Base-by-base conservation (phyloP, 2,888 invertebrate species). In the Drosophila putrida region DNA sequence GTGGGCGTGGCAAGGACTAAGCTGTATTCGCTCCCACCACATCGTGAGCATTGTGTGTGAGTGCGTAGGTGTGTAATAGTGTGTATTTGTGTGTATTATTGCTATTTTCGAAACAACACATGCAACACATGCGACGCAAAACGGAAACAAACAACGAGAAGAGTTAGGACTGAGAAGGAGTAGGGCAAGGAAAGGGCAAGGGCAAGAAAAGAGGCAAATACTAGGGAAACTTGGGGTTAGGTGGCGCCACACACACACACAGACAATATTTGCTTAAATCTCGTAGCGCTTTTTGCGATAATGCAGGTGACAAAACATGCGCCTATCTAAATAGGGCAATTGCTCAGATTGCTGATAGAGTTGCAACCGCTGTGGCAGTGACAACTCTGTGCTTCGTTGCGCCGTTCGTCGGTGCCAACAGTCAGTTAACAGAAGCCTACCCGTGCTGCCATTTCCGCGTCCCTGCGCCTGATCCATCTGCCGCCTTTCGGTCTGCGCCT, bases 1-100 rank as follows among this genome's bases (percentile, higher is more conserved):
- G 79, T 78, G 80, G 77, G 78, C 90, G 80, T 85, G 91, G 88
- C 92, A 91, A 91, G 90, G 92, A 92, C 91, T 91, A 91, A 91
- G 90, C 91, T 90, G 91, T 91, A 91, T 91, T 91, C 90, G 89
- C 89, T 91, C 78, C 80, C 82, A 75, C 27, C 63, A 38, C 33
- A 62, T 49, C 69, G 44, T 51, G 63, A 54, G 51, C 83, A 71
- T 59, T 47, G 9, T 51, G 38, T 43, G 50, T 58, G 51, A 59
- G 43, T 47, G 53, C 51, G 13, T 46, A 50, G 55, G 33, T 51
- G 39, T 50, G 39, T 61, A 38, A 27, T 10, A 46, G 25, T 20
- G 20, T 46, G 35, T 66, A 41, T 27, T 25, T 46, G 15, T 49
- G 53, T 60, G 13, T 13, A 27, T 11, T 39, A 15, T 10, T 65